Percentiles rank a stretch among this genome's conserved stretches.
Evolutionary conservation across 2,797 vertebrate genomes (phyloP).

Genomic region (Oryzias dopingdopingensis): DNA sequence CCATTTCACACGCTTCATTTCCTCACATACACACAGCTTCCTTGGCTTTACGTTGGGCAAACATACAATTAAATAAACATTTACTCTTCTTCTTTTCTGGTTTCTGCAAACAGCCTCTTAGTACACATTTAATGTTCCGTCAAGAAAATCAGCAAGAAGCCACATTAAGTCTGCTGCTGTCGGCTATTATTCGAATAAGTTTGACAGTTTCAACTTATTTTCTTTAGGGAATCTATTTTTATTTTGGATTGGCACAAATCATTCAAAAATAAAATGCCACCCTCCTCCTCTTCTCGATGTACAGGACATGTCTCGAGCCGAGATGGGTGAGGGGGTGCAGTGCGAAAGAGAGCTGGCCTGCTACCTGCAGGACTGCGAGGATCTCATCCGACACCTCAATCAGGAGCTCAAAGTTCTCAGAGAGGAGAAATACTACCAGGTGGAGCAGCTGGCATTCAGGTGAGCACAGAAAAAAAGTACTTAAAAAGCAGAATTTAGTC

Average conservation of each 20-base stretch:
- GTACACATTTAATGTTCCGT: too few species aligned
- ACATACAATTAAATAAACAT: too few species aligned
- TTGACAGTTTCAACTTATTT: too few species aligned
- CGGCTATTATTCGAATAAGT: too few species aligned
- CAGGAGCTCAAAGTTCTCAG: constrained; percentile 90
- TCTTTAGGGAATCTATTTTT: too few species aligned
- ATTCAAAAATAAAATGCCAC: neutral
- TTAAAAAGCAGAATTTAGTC: too few species aligned
- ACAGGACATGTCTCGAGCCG: constrained; percentile 90
- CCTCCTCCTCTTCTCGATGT: neutral
- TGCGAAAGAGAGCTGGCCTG: constrained; percentile 87
- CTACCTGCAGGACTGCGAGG: constrained; percentile 93
- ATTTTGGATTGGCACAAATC: neutral
- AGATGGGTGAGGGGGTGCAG: constrained; percentile 85
- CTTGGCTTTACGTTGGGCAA: too few species aligned
- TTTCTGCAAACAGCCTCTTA: too few species aligned
- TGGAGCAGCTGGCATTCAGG: constrained; percentile 95
- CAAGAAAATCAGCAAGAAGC: too few species aligned
- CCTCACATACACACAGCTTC: constrained; percentile 8
- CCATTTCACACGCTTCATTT: constrained; percentile 4
- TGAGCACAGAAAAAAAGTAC: constrained; percentile 56
- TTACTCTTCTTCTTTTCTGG: too few species aligned
- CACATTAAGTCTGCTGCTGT: too few species aligned
- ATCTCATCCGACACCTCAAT: constrained; percentile 85
- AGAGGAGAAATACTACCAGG: constrained; percentile 93